Evolutionary conservation across 2,113 vertebrate genomes (phyloP).

Genomic region (Phrynosoma blainvillii): DNA sequence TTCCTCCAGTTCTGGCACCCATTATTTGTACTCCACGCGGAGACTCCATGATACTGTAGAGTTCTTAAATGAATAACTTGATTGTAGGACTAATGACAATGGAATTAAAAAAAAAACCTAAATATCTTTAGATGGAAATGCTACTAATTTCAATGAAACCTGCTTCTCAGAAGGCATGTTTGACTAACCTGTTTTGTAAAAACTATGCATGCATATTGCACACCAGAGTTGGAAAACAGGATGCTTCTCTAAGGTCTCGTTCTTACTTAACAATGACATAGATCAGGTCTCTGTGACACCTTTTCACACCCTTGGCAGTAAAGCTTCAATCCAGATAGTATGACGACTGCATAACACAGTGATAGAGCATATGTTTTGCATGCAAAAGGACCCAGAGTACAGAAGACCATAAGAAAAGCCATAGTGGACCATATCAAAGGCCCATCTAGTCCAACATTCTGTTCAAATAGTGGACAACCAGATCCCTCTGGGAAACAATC

Average conservation of each 20-base stretch:
- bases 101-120: constrained; percentile 27
- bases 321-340: not conserved
- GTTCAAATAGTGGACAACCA: too few species aligned
- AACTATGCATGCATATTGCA: not conserved
- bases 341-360: not conserved
- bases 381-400: not conserved
- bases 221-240: not conserved
- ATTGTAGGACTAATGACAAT: constrained; percentile 46
- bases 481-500: too few species aligned
- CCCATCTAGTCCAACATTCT: too few species aligned
- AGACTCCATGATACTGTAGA: constrained; percentile 30
- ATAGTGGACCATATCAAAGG: too few species aligned
- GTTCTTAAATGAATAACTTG: constrained; percentile 45
- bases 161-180: not conserved
- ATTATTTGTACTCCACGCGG: constrained; percentile 51
- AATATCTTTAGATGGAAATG: not conserved
- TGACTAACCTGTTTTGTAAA: too few species aligned
- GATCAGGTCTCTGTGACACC: not conserved
- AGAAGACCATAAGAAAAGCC: too few species aligned
- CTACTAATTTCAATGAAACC: not conserved
- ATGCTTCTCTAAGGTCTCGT: not conserved
- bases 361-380: not conserved
- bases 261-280: not conserved
- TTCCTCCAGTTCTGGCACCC: constrained; percentile 47
- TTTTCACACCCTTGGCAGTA: not conserved